Conservation (phyloP, 2,888 invertebrate genomes). For the Drosophila hawaiiensis region DNA sequence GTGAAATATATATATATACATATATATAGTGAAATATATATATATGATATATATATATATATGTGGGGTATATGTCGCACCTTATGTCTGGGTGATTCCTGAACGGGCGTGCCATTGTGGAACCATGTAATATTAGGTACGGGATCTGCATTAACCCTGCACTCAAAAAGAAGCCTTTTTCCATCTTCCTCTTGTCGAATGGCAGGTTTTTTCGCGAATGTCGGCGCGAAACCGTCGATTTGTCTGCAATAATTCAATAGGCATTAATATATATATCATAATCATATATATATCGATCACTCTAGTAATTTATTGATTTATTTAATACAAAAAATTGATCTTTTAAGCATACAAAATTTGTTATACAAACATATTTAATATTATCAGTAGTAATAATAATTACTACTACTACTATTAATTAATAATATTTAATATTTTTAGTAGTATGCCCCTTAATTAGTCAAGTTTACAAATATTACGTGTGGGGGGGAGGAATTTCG, state of each 20-base stretch:
- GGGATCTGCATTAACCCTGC: conserved; percentile 97
- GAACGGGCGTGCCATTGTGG: conserved; percentile 93
- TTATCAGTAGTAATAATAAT: background rate
- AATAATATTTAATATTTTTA: background rate
- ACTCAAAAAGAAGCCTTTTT: conserved; percentile 96
- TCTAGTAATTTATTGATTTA: background rate
- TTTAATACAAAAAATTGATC: background rate
- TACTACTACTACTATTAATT: too few species aligned
- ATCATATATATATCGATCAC: background rate
- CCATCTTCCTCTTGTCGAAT: conserved; percentile 99
- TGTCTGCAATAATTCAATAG: conserved; percentile 88
- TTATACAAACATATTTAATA: background rate
- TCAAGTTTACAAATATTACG: background rate
- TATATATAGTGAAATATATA: background rate
- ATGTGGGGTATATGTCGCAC: conserved; percentile 85
- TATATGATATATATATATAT: too few species aligned
- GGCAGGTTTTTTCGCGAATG: conserved; percentile 98
- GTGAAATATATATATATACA: background rate
- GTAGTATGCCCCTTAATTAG: background rate
- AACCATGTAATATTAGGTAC: conserved; percentile 95
- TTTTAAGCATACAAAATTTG: background rate
- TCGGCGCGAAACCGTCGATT: conserved; percentile 98
- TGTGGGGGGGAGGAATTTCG: background rate
- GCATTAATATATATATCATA: background rate
- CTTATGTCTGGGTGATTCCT: conserved; percentile 94